These are phyloP conservation scores for Hippocampus zosterae DNA, from an alignment of 2,113 vertebrate genomes.

Conservation along the genomic window DNA sequence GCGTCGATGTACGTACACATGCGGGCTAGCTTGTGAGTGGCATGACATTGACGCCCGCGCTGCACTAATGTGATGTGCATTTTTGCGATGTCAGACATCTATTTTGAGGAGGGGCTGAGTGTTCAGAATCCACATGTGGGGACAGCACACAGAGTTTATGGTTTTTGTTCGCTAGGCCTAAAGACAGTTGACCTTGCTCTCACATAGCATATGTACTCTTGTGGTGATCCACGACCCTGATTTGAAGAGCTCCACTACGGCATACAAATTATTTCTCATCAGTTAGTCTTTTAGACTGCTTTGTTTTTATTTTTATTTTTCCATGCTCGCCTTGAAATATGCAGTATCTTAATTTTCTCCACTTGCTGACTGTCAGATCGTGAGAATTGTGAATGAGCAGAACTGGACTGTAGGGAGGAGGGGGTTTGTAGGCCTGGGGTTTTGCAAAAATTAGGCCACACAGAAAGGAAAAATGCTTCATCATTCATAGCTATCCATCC, in stretches of 20 bases:
- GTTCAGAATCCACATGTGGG: not conserved
- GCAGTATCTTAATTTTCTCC: not conserved
- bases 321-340: not conserved
- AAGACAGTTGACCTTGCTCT: not conserved
- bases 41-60: slow-evolving; percentile 9
- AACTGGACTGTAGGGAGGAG: slow-evolving; percentile 36
- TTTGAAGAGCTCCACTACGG: slow-evolving; percentile 54
- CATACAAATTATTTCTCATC: slow-evolving; percentile 51
- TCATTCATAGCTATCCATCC: slow-evolving; percentile 41
- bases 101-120: slow-evolving; percentile 8
- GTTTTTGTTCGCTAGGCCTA: not conserved
- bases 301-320: not conserved
- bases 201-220: not conserved
- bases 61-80: not conserved
- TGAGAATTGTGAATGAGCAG: slow-evolving; percentile 57
- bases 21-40: not conserved
- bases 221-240: slow-evolving; percentile 63
- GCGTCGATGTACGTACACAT: slow-evolving; percentile 6
- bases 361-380: slow-evolving; percentile 20
- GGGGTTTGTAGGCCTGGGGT: not conserved
- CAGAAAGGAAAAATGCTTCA: slow-evolving; percentile 53
- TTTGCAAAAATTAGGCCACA: slow-evolving; percentile 37
- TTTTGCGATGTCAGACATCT: slow-evolving; percentile 12
- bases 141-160: not conserved
- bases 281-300: slow-evolving; percentile 21